phyloP scores from a whole-genome alignment of 1,140 invertebrate species.

The Acromyrmex charruanus region DNA sequence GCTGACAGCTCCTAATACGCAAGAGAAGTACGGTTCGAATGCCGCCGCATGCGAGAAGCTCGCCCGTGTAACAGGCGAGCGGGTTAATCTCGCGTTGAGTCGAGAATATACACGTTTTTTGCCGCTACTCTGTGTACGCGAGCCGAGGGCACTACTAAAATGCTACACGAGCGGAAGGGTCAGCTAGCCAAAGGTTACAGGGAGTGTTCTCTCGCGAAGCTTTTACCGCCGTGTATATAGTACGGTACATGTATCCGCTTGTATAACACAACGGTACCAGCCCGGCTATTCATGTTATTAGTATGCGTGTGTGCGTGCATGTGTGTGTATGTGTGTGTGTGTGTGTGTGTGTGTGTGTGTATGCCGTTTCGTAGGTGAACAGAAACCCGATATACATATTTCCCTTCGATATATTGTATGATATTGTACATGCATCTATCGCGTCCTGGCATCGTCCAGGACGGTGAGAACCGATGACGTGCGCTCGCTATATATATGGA shows the following conservation, averaged over 20 bases:
- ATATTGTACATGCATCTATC: slow-evolving; percentile 1
- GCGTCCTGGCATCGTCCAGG: slow-evolving; percentile 6
- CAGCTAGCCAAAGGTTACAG: slow-evolving; percentile 52
- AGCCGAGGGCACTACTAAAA: slow-evolving; percentile 47
- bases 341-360: slow-evolving; percentile 7
- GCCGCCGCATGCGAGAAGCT: slow-evolving; percentile 23
- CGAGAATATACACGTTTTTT: slow-evolving; percentile 54
- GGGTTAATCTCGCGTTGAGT: slow-evolving; percentile 45
- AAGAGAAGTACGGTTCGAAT: slow-evolving; percentile 39
- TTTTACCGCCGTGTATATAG: slow-evolving; percentile 47
- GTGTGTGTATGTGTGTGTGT: not conserved
- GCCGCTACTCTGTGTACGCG: slow-evolving; percentile 21
- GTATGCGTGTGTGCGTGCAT: not conserved
- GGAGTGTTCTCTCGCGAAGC: slow-evolving; percentile 44
- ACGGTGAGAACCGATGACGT: slow-evolving; percentile 7
- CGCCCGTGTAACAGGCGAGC: slow-evolving; percentile 7
- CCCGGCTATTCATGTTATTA: slow-evolving; percentile 3
- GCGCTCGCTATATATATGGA: not conserved
- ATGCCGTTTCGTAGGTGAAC: slow-evolving; percentile 52
- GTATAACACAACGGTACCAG: slow-evolving; percentile 22
- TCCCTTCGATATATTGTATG: slow-evolving; percentile 20
- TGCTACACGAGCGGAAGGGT: slow-evolving; percentile 54
- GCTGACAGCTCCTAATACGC: slow-evolving; percentile 44
- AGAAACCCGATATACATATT: slow-evolving; percentile 23
- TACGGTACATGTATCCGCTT: slow-evolving; percentile 6